Evolutionary conservation across 2,888 invertebrate genomes (phyloP).

Genomic region (Nyleta sp.): DNA sequence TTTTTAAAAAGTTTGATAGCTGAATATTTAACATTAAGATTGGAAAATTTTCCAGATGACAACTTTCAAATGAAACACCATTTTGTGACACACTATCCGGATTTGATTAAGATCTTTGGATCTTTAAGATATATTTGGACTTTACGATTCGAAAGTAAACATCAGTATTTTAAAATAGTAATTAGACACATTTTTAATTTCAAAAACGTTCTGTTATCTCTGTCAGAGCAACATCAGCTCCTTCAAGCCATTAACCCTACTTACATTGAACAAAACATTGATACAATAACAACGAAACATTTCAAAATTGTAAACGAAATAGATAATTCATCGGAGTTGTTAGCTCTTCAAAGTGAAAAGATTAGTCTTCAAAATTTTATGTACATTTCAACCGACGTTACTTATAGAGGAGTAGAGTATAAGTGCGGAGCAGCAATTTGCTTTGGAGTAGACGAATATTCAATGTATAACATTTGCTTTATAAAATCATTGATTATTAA

Average conservation of each 20-base stretch:
- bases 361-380: neutral
- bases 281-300: neutral
- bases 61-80: slow-evolving; percentile 59
- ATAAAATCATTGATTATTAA: slow-evolving; percentile 8
- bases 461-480: neutral
- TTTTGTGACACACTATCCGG: slow-evolving; percentile 51
- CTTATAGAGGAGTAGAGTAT: slow-evolving; percentile 1
- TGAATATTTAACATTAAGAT: slow-evolving; percentile 41
- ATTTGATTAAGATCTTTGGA: slow-evolving; percentile 59
- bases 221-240: neutral
- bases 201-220: slow-evolving; percentile 54
- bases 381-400: neutral
- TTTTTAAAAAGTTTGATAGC: neutral
- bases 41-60: slow-evolving; percentile 33
- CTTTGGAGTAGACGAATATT: neutral
- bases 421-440: neutral
- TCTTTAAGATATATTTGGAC: slow-evolving; percentile 59
- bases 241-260: slow-evolving; percentile 1
- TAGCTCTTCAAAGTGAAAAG: neutral
- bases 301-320: neutral
- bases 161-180: slow-evolving; percentile 65
- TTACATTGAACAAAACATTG: slow-evolving; percentile 1
- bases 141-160: slow-evolving; percentile 65
- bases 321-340: neutral
- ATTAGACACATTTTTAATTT: slow-evolving; percentile 58